Conservation (phyloP, 2,888 invertebrate genomes). For the Alloscopus bannaensis region DNA sequence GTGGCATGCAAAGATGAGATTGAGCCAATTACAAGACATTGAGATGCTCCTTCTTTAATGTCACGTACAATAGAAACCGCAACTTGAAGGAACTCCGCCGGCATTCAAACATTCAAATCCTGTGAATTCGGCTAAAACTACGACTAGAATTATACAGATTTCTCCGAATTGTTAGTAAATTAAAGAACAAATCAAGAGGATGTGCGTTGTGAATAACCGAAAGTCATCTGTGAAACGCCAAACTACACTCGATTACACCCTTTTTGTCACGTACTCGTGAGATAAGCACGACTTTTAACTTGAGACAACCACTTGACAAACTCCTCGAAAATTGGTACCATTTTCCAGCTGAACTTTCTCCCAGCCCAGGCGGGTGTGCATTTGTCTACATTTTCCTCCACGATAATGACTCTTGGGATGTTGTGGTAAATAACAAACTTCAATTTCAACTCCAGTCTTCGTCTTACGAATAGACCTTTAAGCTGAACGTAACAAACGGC, state of each 20-base stretch:
- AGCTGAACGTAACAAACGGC: background rate
- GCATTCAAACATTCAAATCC: too few species aligned
- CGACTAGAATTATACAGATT: too few species aligned
- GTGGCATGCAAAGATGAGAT: too few species aligned
- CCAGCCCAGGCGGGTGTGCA: background rate
- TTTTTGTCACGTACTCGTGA: conserved; percentile 10
- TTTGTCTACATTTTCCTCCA: conserved; percentile 18
- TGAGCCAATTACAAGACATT: too few species aligned
- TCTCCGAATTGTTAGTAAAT: too few species aligned
- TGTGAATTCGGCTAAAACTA: too few species aligned
- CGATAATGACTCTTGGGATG: background rate
- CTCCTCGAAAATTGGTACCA: conserved; percentile 12
- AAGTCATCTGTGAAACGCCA: background rate
- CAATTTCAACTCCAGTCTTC: conserved; percentile 11
- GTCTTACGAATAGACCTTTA: background rate
- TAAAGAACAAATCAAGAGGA: too few species aligned
- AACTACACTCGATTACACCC: conserved; percentile 2
- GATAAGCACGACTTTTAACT: conserved; percentile 27
- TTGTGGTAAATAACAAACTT: conserved; percentile 24
- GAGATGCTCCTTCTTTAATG: too few species aligned
- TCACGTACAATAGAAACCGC: too few species aligned
- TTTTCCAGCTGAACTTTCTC: background rate
- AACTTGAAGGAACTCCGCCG: too few species aligned
- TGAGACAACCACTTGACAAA: conserved; percentile 29
- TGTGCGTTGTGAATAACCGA: too few species aligned